phyloP scores from a whole-genome alignment of 2,888 invertebrate genomes.

The Cacoxenus indagator region DNA sequence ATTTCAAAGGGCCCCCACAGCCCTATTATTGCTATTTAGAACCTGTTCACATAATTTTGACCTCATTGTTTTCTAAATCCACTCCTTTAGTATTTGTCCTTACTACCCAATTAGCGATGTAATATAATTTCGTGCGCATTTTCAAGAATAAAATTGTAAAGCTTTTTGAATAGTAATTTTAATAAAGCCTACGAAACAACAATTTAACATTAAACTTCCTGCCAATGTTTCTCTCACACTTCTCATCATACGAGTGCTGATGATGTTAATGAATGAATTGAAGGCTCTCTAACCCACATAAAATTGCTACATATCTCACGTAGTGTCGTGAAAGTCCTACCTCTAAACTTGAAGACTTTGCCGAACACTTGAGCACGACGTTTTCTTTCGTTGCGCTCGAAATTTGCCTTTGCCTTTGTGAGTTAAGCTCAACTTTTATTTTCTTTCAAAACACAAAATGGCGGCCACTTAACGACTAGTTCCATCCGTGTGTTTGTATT shows the following conservation, averaged over 20 bases:
- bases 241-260: too few species aligned
- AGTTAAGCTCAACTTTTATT: neutral
- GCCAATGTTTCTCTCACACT: neutral
- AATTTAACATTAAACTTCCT: conserved; percentile 1
- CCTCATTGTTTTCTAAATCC: too few species aligned
- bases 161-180: neutral
- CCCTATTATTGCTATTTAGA: too few species aligned
- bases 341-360: conserved; percentile 5
- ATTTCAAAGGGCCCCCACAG: too few species aligned
- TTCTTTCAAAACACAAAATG: conserved; percentile 14
- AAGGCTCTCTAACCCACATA: neutral
- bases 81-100: too few species aligned
- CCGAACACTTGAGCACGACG: conserved; percentile 14
- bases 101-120: too few species aligned
- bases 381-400: neutral
- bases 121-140: too few species aligned
- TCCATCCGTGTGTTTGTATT: neutral
- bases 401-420: neutral
- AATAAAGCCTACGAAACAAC: neutral
- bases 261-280: too few species aligned
- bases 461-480: conserved; percentile 48
- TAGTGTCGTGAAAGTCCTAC: neutral
- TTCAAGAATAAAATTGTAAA: neutral
- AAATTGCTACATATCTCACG: neutral
- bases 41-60: too few species aligned